Conservation (phyloP, 2,888 invertebrate genomes). For the Cephus runcator region DNA sequence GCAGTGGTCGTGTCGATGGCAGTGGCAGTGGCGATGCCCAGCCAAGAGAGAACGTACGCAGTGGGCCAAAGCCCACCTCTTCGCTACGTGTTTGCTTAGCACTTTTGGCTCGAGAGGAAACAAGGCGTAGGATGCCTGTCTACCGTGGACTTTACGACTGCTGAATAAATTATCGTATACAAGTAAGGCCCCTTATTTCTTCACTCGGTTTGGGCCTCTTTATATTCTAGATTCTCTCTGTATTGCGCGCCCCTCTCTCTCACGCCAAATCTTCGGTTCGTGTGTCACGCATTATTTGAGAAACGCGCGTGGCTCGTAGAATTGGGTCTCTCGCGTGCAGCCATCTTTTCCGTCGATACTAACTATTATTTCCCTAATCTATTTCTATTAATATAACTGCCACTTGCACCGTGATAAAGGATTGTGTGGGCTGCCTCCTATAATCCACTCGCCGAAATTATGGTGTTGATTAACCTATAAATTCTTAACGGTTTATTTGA, state of each 20-base stretch:
- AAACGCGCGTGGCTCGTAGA: not conserved
- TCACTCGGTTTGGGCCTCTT: not conserved
- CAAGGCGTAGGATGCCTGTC: conserved; percentile 43
- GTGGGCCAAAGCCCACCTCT: conserved; percentile 22
- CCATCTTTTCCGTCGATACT: not conserved
- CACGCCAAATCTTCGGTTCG: not conserved
- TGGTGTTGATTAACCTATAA: not conserved
- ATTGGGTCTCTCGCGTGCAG: not conserved
- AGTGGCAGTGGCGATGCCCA: not conserved
- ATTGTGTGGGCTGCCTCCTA: no score
- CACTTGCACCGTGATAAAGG: not conserved
- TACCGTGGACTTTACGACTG: conserved; percentile 45
- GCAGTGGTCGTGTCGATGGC: not conserved
- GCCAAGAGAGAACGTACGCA: not conserved
- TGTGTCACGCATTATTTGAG: not conserved
- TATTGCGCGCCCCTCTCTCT: not conserved
- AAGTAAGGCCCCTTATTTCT: not conserved
- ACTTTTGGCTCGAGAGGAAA: conserved; percentile 43
- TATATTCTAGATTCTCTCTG: not conserved
- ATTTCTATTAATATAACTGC: not conserved
- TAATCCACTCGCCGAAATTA: not conserved
- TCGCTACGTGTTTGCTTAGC: conserved; percentile 44
- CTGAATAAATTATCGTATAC: conserved; percentile 48
- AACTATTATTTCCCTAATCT: not conserved
- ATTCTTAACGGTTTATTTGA: not conserved